Evolutionary conservation across 2,797 vertebrate species (phyloP), one percentile per base, ranked within the genome.

Genomic region (Gymnopithys bicolor): DNA sequence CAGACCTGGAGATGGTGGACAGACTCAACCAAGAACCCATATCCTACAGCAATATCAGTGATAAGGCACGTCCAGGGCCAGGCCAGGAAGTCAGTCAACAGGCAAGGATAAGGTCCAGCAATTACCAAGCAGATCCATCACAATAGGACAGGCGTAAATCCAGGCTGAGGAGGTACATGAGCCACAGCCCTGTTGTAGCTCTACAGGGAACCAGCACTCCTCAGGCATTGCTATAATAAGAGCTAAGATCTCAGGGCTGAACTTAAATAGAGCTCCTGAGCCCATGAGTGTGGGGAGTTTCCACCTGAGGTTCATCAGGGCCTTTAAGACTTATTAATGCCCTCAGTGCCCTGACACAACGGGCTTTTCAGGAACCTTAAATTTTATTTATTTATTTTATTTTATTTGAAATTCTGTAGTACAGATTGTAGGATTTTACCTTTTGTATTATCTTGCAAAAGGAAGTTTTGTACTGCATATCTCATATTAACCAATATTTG

Each of bases 211-310:
- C 9, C 35, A 56, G 5, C 12, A 10, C 18, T 19, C 7, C 24
- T 45, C 13, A 22, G 64, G 3, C 0, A 1, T 0, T 45, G 13
- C 45, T 46, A 8, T 1, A 51, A 16, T 1, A 51, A 12, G 17
- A 8, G 0, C 9, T 27, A 2, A 6, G 3, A 4, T 4, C 37
- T 78, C 32, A 33, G 30, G 33, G 13, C 41, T 70, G 33, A 55
- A 19, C 19, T 53, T 45, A 68, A 73, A 15, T 14, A 53, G 48
- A 67, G 18, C 13, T 53, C 14, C 19, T 53, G 43, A 78, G 62
- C 33, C 39, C 7, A 3, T 3, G 21, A 33, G 4, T 74, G 10
- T 48, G 27, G 5, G 48, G 28, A 70, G 23, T 13, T 5, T 33
- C 13, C 24, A 46, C 35, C 1, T 63, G 33, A 66, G 32, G 48